A percentile compares a stretch with the other conserved stretches of the same genome.
phyloP scores from a whole-genome alignment of 2,113 vertebrate genomes.

The Leucopsar rothschildi region DNA sequence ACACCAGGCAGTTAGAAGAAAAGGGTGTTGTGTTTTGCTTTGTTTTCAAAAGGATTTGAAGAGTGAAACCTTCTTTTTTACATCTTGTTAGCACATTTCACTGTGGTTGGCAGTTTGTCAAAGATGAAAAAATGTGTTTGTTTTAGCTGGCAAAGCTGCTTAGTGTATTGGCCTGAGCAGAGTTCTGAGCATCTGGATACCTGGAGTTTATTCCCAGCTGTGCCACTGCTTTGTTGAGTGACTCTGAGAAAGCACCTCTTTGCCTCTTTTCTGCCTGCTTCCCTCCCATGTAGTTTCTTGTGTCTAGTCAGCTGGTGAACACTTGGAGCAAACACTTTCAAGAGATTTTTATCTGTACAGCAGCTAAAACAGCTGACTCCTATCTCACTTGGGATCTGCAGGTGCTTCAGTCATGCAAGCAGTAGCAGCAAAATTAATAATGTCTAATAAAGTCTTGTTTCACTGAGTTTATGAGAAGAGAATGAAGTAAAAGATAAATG shows the following conservation, averaged over 20 bases:
- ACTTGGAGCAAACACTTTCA: not conserved
- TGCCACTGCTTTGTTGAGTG: not conserved
- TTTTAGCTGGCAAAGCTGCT: not conserved
- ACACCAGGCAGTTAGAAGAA: not conserved
- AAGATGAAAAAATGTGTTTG: not conserved
- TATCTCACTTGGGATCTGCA: not conserved
- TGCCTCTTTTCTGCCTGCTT: not conserved
- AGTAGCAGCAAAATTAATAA: not conserved
- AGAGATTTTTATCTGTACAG: not conserved
- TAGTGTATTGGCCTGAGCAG: not conserved
- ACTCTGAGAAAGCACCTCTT: not conserved
- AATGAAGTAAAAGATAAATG: not conserved
- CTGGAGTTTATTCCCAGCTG: not conserved
- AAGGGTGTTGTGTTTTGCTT: not conserved
- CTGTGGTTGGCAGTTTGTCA: not conserved
- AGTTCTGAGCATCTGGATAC: not conserved
- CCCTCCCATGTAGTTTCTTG: not conserved
- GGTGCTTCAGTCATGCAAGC: not conserved
- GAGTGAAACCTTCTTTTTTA: not conserved
- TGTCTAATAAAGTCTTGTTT: not conserved
- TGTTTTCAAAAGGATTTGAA: not conserved
- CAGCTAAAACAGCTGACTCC: not conserved
- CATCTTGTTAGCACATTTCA: constrained; percentile 2
- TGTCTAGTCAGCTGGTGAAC: not conserved
- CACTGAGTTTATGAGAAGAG: not conserved